Base-by-base conservation (phyloP, 1,140 invertebrate species). In the Polyergus mexicanus region DNA sequence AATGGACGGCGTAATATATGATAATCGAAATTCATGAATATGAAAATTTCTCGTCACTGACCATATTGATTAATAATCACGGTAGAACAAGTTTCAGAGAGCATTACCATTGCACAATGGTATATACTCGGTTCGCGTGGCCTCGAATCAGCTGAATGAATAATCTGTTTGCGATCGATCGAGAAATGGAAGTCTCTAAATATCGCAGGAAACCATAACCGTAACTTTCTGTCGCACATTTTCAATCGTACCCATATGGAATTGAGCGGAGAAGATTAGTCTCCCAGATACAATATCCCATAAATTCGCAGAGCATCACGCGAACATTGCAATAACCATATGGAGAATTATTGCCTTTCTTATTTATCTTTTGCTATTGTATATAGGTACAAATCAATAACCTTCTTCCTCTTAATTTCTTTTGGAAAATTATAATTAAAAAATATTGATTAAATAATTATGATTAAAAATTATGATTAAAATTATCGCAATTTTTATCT, bases 11-110 rank as follows among this genome's bases (percentile, higher is more conserved):
- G 16, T 25, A 38, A 32, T 28, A 32, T 28, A 54, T 60, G 44
- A 72, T 74, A 62, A 28, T 60, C 25, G 19, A 4, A 44, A 13
- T 38, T 83, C 78, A 83, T 83, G 78, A 83, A 83, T 83, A 83
- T 83, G 78, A 83, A 83, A 83, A 83, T 83, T 60, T 47, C 41
- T 74, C 25, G 68, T 41, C 56, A 56, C 25, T 74, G 68, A 41
- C 66, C 78, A 72, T 72, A 74, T 83, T 47, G 78, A 83, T 83
- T 83, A 83, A 83, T 54, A 83, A 74, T 74, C 38, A 13, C 19
- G 54, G 60, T 35, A 47, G 68, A 22, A 80, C 68, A 74, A 62
- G 51, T 83, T 63, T 83, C n/a, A 28, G 32, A 32, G 32, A 32
- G 41, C 54, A 62, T 74, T 62, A 83, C 38, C 54, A 74, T n/a